Evolutionary conservation across 2,113 vertebrate species (phyloP).

Genomic region (Anhinga anhinga): DNA sequence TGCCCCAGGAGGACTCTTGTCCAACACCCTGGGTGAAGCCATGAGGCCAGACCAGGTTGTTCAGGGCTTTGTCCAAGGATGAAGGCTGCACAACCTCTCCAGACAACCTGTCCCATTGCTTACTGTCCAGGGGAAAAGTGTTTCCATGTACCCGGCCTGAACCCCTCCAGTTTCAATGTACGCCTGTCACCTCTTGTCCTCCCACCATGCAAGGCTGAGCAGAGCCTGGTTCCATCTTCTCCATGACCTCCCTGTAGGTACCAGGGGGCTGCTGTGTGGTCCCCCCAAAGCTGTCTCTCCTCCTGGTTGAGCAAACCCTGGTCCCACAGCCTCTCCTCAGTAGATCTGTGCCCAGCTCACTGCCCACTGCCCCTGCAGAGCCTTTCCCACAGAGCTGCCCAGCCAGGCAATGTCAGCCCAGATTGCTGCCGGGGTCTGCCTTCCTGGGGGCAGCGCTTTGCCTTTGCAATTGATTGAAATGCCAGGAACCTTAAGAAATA

Average conservation of each 20-base stretch:
- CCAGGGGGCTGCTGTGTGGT: background rate
- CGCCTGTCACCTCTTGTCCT: rapidly evolving
- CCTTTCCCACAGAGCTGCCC: background rate
- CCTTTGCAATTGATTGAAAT: background rate
- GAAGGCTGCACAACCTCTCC: background rate
- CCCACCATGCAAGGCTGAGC: background rate
- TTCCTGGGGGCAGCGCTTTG: background rate
- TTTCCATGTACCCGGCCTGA: background rate
- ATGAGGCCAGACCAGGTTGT: background rate
- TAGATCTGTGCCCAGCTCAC: background rate
- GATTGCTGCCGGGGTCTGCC: background rate
- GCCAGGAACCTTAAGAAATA: background rate
- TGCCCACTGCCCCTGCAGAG: background rate
- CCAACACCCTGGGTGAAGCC: background rate
- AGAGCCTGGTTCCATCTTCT: background rate
- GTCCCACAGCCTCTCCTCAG: background rate
- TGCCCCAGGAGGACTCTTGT: background rate
- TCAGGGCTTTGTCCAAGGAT: background rate
- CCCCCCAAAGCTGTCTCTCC: background rate
- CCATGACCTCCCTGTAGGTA: background rate
- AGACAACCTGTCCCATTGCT: background rate
- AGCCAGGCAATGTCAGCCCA: background rate
- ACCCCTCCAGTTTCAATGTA: background rate
- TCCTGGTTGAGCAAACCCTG: background rate
- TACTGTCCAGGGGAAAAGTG: background rate